These are phyloP conservation scores for Oikopleura dioica DNA, from an alignment of 23 tunicate genomes.

Conservation along the genomic window DNA sequence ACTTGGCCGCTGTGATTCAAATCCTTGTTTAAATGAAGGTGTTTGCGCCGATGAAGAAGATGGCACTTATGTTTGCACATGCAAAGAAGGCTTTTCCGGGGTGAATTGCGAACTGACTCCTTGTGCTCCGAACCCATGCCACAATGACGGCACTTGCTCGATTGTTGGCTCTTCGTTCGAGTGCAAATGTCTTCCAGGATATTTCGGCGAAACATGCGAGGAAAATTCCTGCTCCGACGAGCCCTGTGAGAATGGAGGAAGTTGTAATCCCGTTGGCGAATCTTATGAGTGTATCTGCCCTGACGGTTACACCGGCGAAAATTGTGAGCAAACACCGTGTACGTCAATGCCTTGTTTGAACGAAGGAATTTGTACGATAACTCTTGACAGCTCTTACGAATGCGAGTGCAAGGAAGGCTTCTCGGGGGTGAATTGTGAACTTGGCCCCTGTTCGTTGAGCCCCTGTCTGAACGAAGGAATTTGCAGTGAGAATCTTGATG, in stretches of 20 bases:
- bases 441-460: no score
- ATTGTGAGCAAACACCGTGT: conserved; percentile 21
- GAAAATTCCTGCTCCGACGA: conserved; percentile 31
- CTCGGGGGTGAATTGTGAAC: conserved; percentile 46
- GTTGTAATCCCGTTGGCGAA: conserved; percentile 29
- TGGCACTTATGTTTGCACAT: conserved; percentile 27
- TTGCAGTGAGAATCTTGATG: no score
- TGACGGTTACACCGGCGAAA: conserved; percentile 36
- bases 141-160: conserved; percentile 23
- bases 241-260: conserved; percentile 39
- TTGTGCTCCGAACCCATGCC: neutral
- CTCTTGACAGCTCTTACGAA: no score
- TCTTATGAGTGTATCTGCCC: conserved; percentile 31
- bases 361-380: conserved; percentile 27
- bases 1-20: conserved; percentile 36
- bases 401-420: no score
- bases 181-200: conserved; percentile 35
- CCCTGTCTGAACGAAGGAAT: no score
- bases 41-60: conserved; percentile 53
- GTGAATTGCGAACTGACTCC: neutral
- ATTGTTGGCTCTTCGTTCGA: no score
- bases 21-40: conserved; percentile 63
- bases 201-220: conserved; percentile 43
- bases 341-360: conserved; percentile 47
- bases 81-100: conserved; percentile 9